These are phyloP conservation scores for Poecilobothrus nobilitatus DNA, from an alignment of 2,888 invertebrate genomes.

Conservation along the genomic window DNA sequence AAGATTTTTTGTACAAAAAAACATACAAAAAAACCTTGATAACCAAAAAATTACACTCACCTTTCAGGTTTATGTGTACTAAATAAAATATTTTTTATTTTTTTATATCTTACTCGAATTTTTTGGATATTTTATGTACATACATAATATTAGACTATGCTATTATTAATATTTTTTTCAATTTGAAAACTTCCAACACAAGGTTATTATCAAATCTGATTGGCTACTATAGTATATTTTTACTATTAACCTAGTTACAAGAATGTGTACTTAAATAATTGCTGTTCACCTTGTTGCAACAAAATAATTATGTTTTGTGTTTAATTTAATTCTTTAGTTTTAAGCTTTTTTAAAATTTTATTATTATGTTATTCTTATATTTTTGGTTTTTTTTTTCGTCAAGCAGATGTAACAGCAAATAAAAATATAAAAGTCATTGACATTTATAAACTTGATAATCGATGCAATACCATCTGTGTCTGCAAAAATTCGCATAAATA, in stretches of 20 bases:
- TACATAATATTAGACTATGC: too few species aligned
- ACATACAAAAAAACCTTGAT: too few species aligned
- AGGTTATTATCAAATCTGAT: neutral
- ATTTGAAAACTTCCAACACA: neutral
- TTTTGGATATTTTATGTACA: too few species aligned
- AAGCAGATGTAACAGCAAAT: neutral
- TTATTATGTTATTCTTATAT: too few species aligned
- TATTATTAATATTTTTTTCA: too few species aligned
- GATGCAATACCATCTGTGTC: too few species aligned
- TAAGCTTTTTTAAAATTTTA: neutral
- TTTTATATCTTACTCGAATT: too few species aligned
- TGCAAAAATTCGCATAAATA: too few species aligned
- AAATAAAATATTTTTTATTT: too few species aligned
- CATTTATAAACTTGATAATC: neutral
- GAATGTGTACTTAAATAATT: neutral
- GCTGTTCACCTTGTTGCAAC: neutral
- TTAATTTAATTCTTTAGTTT: neutral
- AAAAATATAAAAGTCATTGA: neutral
- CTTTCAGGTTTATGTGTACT: too few species aligned
- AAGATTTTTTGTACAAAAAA: too few species aligned
- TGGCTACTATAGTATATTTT: neutral
- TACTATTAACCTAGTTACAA: conserved; percentile 1
- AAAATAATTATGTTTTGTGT: neutral
- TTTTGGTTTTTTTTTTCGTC: neutral
- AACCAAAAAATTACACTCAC: too few species aligned